These are phyloP conservation scores for Hestina assimilis DNA, from an alignment of 1,140 invertebrate genomes.

Conservation along the genomic window DNA sequence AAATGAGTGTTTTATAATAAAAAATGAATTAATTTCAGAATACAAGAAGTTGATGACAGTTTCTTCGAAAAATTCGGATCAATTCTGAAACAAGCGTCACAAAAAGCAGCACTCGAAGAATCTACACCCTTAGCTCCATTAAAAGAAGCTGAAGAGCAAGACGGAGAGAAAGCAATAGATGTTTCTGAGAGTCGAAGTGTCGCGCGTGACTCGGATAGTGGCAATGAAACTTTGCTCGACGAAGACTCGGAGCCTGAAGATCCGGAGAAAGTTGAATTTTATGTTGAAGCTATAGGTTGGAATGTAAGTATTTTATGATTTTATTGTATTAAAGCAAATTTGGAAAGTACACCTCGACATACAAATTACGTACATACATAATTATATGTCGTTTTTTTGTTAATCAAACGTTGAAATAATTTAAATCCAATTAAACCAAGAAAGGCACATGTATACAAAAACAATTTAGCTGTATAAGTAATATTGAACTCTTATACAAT, in stretches of 20 bases:
- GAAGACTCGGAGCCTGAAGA: slow-evolving; percentile 79
- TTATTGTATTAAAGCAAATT: not conserved
- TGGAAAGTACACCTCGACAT: not conserved
- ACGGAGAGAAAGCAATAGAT: slow-evolving; percentile 67
- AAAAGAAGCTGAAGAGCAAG: slow-evolving; percentile 66
- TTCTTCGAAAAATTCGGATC: slow-evolving; percentile 90
- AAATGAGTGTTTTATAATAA: slow-evolving; percentile 13
- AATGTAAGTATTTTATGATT: slow-evolving; percentile 81
- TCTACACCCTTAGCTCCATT: slow-evolving; percentile 77
- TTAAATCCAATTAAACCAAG: too few species aligned
- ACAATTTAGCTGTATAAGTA: too few species aligned
- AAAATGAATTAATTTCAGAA: slow-evolving; percentile 72
- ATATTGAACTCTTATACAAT: too few species aligned
- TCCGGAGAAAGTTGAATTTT: slow-evolving; percentile 79
- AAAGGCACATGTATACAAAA: too few species aligned
- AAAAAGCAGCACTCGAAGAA: slow-evolving; percentile 73
- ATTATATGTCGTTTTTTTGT: too few species aligned
- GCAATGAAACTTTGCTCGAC: slow-evolving; percentile 72
- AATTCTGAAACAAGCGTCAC: slow-evolving; percentile 82
- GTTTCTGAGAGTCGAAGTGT: slow-evolving; percentile 46
- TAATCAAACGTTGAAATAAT: too few species aligned
- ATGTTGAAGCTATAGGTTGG: slow-evolving; percentile 81
- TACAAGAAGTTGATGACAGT: slow-evolving; percentile 87
- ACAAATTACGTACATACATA: too few species aligned
- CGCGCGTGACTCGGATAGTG: slow-evolving; percentile 77